phyloP scores from a whole-genome alignment of 2,797 vertebrate species.

The Chrysocyon brachyurus region DNA sequence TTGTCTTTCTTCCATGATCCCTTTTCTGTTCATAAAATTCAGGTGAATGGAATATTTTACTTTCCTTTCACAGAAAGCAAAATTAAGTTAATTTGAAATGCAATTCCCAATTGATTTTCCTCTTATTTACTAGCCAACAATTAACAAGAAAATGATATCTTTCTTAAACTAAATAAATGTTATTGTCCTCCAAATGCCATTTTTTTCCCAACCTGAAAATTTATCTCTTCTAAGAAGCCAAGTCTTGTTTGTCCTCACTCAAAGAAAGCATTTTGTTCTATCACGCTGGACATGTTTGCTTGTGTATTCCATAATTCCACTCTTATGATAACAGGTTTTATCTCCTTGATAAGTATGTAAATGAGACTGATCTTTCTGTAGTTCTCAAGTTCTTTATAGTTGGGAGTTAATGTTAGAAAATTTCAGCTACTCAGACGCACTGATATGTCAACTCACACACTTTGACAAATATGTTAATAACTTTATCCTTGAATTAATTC shows the following conservation, averaged over 20 bases:
- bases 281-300: not conserved
- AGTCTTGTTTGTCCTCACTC: not conserved
- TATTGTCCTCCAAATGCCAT: not conserved
- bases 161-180: constrained; percentile 58
- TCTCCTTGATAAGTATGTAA: constrained; percentile 5
- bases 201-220: not conserved
- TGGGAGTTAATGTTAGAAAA: not conserved
- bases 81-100: constrained; percentile 55
- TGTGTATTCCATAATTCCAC: not conserved
- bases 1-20: not conserved
- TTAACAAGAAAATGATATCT: constrained; percentile 55
- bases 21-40: constrained; percentile 26
- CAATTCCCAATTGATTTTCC: constrained; percentile 34
- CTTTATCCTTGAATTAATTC: constrained; percentile 23
- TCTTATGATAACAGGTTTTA: not conserved
- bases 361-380: constrained; percentile 36
- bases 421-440: not conserved
- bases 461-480: constrained; percentile 31
- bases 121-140: constrained; percentile 18
- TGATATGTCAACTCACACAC: not conserved
- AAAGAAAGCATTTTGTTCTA: not conserved
- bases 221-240: constrained; percentile 15
- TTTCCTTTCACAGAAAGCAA: constrained; percentile 52
- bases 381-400: not conserved
- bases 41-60: constrained; percentile 7